A percentile compares a stretch with the other conserved stretches of the same genome.
These are phyloP conservation scores for sheep (Ovis aries) DNA, from an alignment of 2,113 vertebrate genomes.

Conservation along the genomic window ARS-UI_Ramb_v3.0 NC_056060.1:88459001-88459500, in stretches of 20 bases:
- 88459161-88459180: background rate
- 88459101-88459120: background rate
- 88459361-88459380: background rate
- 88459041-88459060: background rate
- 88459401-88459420: background rate
- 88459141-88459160: rapidly evolving
- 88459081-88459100: background rate
- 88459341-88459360: background rate
- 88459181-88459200: rapidly evolving
- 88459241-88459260: background rate
- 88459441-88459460: background rate
- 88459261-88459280: background rate
- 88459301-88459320: background rate
- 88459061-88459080: background rate
- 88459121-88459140: background rate
- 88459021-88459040: background rate
- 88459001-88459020: background rate
- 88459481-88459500: background rate
- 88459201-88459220: background rate
- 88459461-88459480: background rate
- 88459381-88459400: background rate
- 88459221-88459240: background rate
- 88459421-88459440: background rate
- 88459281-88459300: background rate
- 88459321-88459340: background rate